Evolutionary conservation across 2,888 invertebrate species (phyloP).

Genomic region (Nasonovia ribisnigri): DNA sequence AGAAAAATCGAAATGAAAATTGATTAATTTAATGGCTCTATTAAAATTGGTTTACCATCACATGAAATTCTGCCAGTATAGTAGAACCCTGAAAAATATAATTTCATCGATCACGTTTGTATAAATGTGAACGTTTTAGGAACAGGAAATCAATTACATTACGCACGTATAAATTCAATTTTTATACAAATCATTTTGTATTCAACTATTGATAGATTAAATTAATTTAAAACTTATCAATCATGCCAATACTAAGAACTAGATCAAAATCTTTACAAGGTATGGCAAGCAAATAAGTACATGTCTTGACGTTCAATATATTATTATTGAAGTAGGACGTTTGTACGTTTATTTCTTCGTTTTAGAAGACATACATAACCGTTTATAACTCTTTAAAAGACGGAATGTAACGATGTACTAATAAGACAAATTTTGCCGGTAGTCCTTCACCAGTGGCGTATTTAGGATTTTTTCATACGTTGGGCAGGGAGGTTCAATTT

Average conservation of each 20-base stretch:
- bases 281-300: neutral
- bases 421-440: accelerated
- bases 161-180: no score
- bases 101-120: neutral
- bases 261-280: neutral
- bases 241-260: neutral
- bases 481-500: no score
- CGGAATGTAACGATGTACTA: neutral
- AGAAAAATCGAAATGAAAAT: neutral
- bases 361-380: neutral
- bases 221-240: neutral
- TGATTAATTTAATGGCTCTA: neutral
- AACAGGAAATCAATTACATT: neutral
- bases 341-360: neutral
- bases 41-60: neutral
- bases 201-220: neutral
- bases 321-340: neutral
- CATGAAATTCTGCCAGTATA: neutral
- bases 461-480: no score
- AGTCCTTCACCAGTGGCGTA: neutral
- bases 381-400: neutral
- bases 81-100: neutral
- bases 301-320: neutral
- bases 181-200: neutral
- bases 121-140: neutral